phyloP scores from a whole-genome alignment of 1,140 invertebrate genomes.

The Papilio aristodemus region DNA sequence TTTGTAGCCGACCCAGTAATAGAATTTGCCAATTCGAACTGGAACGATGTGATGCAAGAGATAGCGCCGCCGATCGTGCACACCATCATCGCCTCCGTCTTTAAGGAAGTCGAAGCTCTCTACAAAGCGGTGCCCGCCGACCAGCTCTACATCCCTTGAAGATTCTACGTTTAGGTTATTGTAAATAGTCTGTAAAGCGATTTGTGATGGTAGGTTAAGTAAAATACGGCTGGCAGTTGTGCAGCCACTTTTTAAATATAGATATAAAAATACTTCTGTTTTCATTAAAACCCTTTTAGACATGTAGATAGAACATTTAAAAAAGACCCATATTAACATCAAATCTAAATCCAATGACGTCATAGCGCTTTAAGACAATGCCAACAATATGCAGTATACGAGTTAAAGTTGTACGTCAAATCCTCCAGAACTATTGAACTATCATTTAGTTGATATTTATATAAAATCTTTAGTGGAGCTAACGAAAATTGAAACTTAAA shows the following conservation, averaged over 20 bases:
- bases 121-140: conserved; percentile 51
- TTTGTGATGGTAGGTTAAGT: conserved; percentile 33
- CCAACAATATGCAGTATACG: no score
- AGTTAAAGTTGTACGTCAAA: no score
- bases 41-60: conserved; percentile 67
- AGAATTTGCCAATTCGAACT: conserved; percentile 62
- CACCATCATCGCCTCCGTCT: conserved; percentile 45
- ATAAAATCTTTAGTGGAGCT: no score
- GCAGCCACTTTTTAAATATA: conserved; percentile 1
- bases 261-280: not conserved
- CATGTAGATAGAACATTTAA: no score
- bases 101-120: conserved; percentile 46
- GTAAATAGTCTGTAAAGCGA: conserved; percentile 21
- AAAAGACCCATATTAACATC: no score
- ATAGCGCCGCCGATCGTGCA: conserved; percentile 53
- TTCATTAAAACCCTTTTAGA: not conserved
- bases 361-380: no score
- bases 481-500: no score
- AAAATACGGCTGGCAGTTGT: not conserved
- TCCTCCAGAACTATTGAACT: no score
- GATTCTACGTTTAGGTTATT: not conserved
- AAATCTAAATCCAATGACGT: no score
- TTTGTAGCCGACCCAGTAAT: conserved; percentile 55
- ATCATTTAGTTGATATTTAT: no score
- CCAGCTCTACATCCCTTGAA: conserved; percentile 42